phyloP scores from a whole-genome alignment of 1,140 invertebrate genomes.

The Drosophila malerkotliana region DNA sequence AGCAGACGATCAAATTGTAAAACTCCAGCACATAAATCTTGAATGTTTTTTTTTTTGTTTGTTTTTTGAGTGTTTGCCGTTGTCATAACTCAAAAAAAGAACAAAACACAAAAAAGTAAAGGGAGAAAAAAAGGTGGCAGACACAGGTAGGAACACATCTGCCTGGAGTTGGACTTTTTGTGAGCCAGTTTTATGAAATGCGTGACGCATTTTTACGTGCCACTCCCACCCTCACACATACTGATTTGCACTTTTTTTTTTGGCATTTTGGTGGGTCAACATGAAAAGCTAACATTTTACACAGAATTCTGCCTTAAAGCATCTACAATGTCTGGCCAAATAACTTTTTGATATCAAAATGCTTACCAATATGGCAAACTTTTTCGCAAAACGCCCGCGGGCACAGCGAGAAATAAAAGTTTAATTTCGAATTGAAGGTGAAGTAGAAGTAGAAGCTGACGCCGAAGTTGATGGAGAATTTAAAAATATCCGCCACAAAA shows the following conservation, averaged over 20 bases:
- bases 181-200: slow-evolving; percentile 59
- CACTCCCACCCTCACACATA: slow-evolving; percentile 8
- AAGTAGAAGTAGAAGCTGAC: slow-evolving; percentile 14
- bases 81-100: slow-evolving; percentile 53
- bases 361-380: slow-evolving; percentile 32
- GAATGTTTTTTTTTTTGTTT: slow-evolving; percentile 40
- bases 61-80: slow-evolving; percentile 42
- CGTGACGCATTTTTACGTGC: slow-evolving; percentile 73
- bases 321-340: slow-evolving; percentile 43
- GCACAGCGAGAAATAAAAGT: slow-evolving; percentile 17
- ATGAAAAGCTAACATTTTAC: slow-evolving; percentile 60
- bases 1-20: slow-evolving; percentile 75
- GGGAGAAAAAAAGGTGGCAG: not conserved
- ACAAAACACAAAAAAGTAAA: not conserved
- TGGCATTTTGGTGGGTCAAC: slow-evolving; percentile 36
- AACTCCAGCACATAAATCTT: slow-evolving; percentile 77
- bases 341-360: slow-evolving; percentile 56
- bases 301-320: slow-evolving; percentile 53
- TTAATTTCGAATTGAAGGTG: slow-evolving; percentile 18
- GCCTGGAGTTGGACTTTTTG: slow-evolving; percentile 43
- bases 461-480: slow-evolving; percentile 52
- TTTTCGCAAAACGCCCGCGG: slow-evolving; percentile 45
- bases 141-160: slow-evolving; percentile 48
- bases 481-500: slow-evolving; percentile 43
- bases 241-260: slow-evolving; percentile 29